phyloP scores from a whole-genome alignment of 2,113 vertebrate genomes.

The Corvus hawaiiensis region DNA sequence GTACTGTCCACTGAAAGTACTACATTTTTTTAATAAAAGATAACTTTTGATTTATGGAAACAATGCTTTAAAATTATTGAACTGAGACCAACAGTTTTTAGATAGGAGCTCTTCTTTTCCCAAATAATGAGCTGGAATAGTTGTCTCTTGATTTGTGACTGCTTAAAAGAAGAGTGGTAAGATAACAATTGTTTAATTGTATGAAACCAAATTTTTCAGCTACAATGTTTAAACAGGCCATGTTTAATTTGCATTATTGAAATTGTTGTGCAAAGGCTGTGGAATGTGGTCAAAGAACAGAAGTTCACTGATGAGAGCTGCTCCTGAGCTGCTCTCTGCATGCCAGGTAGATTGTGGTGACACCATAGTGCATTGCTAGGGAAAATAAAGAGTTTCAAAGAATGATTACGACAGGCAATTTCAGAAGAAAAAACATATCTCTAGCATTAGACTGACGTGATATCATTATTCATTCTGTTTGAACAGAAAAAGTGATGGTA shows the following conservation, averaged over 20 bases:
- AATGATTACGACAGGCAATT: not conserved
- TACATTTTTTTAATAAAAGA: not conserved
- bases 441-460: not conserved
- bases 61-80: not conserved
- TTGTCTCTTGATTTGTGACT: not conserved
- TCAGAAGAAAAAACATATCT: not conserved
- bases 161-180: not conserved
- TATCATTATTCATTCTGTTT: constrained; percentile 11
- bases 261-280: not conserved
- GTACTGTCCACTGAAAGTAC: not conserved
- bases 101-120: not conserved
- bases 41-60: not conserved
- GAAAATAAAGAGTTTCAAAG: not conserved
- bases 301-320: not conserved
- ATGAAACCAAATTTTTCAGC: not conserved
- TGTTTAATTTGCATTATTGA: not conserved
- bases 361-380: not conserved
- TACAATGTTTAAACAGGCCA: not conserved
- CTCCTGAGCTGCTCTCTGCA: not conserved
- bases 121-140: not conserved
- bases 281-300: not conserved
- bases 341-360: not conserved
- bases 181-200: not conserved
- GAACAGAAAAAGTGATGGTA: not conserved
- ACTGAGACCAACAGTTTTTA: not conserved